Base-by-base conservation (phyloP, 2,888 invertebrate species). In the Drosophila eohydei region DNA sequence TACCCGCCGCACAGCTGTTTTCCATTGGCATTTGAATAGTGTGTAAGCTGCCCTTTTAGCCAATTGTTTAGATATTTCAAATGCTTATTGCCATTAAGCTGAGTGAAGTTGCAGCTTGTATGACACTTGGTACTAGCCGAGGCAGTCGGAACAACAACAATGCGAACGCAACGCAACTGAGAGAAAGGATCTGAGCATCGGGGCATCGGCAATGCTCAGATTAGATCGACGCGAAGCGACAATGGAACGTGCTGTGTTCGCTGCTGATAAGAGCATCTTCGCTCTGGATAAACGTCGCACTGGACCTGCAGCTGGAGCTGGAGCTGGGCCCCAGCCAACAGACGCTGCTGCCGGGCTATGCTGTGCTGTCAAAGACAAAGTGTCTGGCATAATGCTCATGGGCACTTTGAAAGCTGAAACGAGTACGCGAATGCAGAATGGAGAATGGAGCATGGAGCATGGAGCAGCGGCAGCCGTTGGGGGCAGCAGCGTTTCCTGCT, bases 361-460 rank as follows among this genome's bases (percentile, higher is more conserved):
- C 55, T 63, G 79, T 57, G 83, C 83, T 84, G 83, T 84, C 83
- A 84, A 84, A 86, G 87, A 86, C 83, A 84, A 86, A 86, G 83
- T 86, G 87, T 84, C 87, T 84, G 83, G 87, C 80, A 82, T 84
- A 87, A 84, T 87, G 84, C 87, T 87, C 82, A 78, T 82, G 84
- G 81, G 59, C 78, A 83, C 73, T 81, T 80, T 81, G 80, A 84
- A 83, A 81, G 83, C 81, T 75, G 81, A 84, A 81, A 80, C 85
- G 78, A 78, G 80, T 85, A 78, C 64, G 51, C 52, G 51, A 48
- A 32, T 52, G 56, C 50, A 60, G 51, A n/a, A 55, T 43, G 54
- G 32, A 58, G 46, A 9, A 40, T 51, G 54, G 26, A n/a, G 54
- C 40, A 26, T 46, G 28, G 46, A 3, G 46, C 28, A 28, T 26